phyloP scores from a whole-genome alignment of 2,797 vertebrate species.

The Phalloptychus januarius region DNA sequence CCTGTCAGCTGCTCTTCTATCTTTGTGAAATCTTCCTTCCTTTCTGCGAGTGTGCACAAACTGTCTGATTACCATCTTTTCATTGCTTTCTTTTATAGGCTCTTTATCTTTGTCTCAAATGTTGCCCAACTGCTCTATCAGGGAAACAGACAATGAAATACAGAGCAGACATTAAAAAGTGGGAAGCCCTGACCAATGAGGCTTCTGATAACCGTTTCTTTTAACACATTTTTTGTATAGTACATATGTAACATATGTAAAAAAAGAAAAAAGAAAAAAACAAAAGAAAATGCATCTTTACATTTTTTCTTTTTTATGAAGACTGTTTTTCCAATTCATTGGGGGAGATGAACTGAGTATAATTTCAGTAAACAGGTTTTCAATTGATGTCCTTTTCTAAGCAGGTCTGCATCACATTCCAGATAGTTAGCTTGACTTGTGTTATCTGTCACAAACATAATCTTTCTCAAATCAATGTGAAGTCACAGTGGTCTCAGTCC shows the following conservation, averaged over 20 bases:
- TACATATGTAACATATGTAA: too few relatives aligned
- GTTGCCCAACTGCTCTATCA: slow-evolving; percentile 28
- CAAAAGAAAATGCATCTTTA: not conserved
- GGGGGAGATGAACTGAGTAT: not conserved
- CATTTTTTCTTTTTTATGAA: not conserved
- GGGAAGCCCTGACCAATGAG: slow-evolving; percentile 25
- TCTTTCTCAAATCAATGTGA: slow-evolving; percentile 2
- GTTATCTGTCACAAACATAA: not conserved
- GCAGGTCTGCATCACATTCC: slow-evolving; percentile 20
- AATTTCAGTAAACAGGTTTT: not conserved
- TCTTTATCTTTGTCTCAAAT: slow-evolving; percentile 40
- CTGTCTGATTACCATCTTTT: slow-evolving; percentile 38
- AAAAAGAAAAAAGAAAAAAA: not conserved
- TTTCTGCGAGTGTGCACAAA: slow-evolving; percentile 35
- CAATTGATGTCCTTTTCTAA: not conserved
- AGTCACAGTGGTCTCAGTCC: not conserved
- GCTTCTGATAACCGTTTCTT: slow-evolving; percentile 28
- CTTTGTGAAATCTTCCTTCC: slow-evolving; percentile 26
- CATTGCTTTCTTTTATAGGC: slow-evolving; percentile 36
- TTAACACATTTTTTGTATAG: slow-evolving; percentile 16
- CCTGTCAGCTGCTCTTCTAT: slow-evolving; percentile 14
- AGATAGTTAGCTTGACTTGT: slow-evolving; percentile 37
- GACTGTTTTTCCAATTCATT: slow-evolving; percentile 7
- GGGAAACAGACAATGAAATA: slow-evolving; percentile 35
- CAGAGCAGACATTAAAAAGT: slow-evolving; percentile 24